Evolutionary conservation across 2,797 vertebrate genomes (phyloP).

Genomic region (Arctocebus calabarensis): DNA sequence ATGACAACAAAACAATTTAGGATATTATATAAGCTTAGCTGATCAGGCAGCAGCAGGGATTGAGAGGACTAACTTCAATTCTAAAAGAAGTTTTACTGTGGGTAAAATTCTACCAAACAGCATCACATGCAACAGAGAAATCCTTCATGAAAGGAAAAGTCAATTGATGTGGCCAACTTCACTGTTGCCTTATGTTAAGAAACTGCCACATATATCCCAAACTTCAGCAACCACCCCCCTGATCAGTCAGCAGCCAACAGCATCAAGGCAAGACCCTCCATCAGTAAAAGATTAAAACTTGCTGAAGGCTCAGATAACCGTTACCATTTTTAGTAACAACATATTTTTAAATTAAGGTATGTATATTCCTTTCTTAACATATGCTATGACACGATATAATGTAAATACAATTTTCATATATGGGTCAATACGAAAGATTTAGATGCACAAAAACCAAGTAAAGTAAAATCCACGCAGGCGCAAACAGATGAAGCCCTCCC

Average conservation of each 20-base stretch:
- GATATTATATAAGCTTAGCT: background rate
- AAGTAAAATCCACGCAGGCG: no score
- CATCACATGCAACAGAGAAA: background rate
- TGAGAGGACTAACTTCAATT: background rate
- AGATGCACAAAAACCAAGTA: no score
- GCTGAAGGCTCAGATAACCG: background rate
- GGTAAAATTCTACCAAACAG: background rate
- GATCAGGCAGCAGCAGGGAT: background rate
- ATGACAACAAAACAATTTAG: background rate
- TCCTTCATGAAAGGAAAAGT: background rate
- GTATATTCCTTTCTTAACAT: background rate
- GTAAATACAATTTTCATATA: no score
- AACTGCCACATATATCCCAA: background rate
- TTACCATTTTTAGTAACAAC: background rate
- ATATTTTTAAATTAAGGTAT: background rate
- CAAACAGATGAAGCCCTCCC: no score
- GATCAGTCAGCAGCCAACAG: background rate
- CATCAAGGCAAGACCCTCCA: background rate
- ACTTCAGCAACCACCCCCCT: background rate
- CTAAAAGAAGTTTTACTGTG: background rate
- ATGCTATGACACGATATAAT: background rate
- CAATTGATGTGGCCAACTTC: background rate
- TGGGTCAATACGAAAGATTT: no score
- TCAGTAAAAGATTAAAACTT: background rate
- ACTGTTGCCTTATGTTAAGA: background rate